phyloP scores from a whole-genome alignment of 2,888 invertebrate genomes.

The Nineta flava region DNA sequence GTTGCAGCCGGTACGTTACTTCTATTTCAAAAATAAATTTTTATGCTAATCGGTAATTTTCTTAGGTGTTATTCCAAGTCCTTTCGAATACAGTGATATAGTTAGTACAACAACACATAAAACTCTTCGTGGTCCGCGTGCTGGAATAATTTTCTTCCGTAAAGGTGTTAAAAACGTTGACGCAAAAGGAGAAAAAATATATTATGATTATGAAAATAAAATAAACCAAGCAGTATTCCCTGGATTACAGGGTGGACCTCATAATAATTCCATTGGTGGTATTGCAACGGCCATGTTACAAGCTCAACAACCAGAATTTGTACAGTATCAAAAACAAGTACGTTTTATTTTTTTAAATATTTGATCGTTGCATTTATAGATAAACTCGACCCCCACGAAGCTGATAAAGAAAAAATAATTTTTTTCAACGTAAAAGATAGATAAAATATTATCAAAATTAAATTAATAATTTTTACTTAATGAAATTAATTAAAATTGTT shows the following conservation, averaged over 20 bases:
- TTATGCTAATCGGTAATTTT: slow-evolving; percentile 7
- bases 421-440: too few species aligned
- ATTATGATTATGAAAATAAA: slow-evolving; percentile 77
- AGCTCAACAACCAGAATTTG: slow-evolving; percentile 64
- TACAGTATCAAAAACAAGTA: slow-evolving; percentile 69
- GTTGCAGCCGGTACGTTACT: slow-evolving; percentile 60
- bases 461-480: too few species aligned
- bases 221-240: slow-evolving; percentile 89
- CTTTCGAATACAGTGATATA: slow-evolving; percentile 80
- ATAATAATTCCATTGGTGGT: slow-evolving; percentile 91
- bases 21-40: slow-evolving; percentile 1
- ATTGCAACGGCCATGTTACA: slow-evolving; percentile 92
- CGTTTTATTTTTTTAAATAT: neutral
- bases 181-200: slow-evolving; percentile 64
- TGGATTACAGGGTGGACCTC: slow-evolving; percentile 93
- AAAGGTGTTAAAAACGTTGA: slow-evolving; percentile 69
- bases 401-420: too few species aligned
- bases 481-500: too few species aligned
- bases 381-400: too few species aligned
- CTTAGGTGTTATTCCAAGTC: slow-evolving; percentile 62
- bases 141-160: slow-evolving; percentile 83
- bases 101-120: slow-evolving; percentile 94
- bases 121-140: slow-evolving; percentile 74
- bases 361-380: neutral
- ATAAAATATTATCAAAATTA: too few species aligned